phyloP scores from a whole-genome alignment of 2,888 invertebrate genomes.

The Drosophila siamana region DNA sequence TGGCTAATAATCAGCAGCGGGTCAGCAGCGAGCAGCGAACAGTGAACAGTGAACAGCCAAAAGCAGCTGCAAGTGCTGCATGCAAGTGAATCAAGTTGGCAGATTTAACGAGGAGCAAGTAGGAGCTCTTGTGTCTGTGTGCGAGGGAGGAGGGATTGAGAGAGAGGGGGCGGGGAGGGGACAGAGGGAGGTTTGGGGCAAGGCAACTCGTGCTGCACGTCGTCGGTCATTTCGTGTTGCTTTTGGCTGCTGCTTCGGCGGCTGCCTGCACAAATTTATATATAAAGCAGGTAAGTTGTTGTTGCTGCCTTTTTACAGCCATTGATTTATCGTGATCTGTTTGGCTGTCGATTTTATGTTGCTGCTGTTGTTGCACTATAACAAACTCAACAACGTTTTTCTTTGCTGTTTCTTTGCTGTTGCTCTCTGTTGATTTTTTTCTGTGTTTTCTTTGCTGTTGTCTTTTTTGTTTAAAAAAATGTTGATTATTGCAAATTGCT shows the following conservation, averaged over 20 bases:
- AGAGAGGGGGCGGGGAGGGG: conserved; percentile 1
- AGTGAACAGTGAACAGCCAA: conserved; percentile 1
- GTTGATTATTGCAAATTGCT: conserved; percentile 82
- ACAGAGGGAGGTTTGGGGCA: conserved; percentile 14
- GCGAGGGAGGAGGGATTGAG: neutral
- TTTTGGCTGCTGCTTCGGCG: conserved; percentile 54
- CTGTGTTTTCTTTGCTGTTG: conserved; percentile 41
- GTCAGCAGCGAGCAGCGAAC: conserved; percentile 26
- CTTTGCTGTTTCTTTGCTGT: too few relatives aligned
- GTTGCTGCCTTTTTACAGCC: conserved; percentile 63
- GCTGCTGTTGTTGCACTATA: conserved; percentile 57
- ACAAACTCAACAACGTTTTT: conserved; percentile 59
- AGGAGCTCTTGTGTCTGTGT: neutral
- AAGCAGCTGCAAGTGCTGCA: conserved; percentile 57
- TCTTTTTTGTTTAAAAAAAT: conserved; percentile 62
- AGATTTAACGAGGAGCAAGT: conserved; percentile 9
- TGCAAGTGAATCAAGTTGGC: conserved; percentile 48
- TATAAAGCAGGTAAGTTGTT: conserved; percentile 47
- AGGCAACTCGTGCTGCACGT: conserved; percentile 77
- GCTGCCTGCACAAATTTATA: conserved; percentile 55
- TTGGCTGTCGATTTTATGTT: conserved; percentile 77
- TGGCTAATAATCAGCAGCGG: conserved; percentile 65
- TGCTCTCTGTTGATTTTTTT: conserved; percentile 19
- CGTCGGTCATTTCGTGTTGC: conserved; percentile 80
- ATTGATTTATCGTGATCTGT: conserved; percentile 82